A percentile compares a stretch with the other conserved stretches of the same genome.
phyloP scores from a whole-genome alignment of 1,140 invertebrate genomes.

The Hetaerina americana region DNA sequence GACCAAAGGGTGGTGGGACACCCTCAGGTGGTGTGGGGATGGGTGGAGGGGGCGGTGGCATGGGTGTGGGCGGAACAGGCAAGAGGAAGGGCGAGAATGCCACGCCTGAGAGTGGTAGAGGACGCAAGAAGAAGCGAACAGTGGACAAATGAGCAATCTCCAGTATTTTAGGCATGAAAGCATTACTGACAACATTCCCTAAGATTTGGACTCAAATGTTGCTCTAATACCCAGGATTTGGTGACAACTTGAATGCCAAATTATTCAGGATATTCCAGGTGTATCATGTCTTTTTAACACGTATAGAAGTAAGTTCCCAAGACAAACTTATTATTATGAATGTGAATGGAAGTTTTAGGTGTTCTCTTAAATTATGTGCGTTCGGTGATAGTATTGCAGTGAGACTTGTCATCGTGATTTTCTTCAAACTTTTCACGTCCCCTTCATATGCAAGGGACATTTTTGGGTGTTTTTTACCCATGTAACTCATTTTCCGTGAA shows the following conservation, averaged over 20 bases:
- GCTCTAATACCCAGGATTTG: no score
- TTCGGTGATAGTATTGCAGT: background rate
- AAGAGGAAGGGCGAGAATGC: slow-evolving; percentile 12
- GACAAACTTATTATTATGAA: background rate
- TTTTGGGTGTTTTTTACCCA: background rate
- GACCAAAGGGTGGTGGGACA: slow-evolving; percentile 28
- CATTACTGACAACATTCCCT: background rate
- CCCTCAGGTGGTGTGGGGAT: no score
- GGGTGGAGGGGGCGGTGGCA: background rate
- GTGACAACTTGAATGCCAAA: no score
- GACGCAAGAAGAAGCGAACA: slow-evolving; percentile 50
- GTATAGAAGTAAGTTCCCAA: background rate
- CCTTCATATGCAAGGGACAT: background rate
- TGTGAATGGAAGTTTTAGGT: background rate
- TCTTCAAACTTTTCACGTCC: background rate
- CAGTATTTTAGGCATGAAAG: no score
- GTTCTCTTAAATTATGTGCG: background rate
- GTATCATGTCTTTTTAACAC: no score
- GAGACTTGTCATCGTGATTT: background rate
- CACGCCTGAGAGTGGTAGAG: slow-evolving; percentile 27
- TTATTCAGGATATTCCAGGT: no score
- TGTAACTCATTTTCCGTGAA: background rate
- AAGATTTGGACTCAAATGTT: background rate
- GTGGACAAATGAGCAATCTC: slow-evolving; percentile 9
- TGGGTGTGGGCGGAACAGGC: background rate